phyloP scores from a whole-genome alignment of 2,888 invertebrate genomes.

The Aphodius granarius region DNA sequence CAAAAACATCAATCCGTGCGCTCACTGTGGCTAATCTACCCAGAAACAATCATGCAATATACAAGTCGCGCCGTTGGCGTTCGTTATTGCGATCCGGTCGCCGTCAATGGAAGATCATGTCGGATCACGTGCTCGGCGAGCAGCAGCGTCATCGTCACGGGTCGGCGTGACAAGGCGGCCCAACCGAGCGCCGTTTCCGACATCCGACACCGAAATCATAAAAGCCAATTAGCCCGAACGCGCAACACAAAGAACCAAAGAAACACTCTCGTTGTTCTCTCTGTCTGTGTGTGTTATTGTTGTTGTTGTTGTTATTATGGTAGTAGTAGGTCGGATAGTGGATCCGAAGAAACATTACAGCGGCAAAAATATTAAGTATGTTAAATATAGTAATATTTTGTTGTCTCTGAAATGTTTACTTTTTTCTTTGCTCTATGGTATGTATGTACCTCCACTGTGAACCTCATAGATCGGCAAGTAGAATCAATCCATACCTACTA shows the following conservation, averaged over 20 bases:
- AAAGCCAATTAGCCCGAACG: conserved; percentile 12
- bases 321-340: not conserved
- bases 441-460: no score
- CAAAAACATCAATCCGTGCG: not conserved
- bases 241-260: conserved; percentile 1
- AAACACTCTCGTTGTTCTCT: conserved; percentile 5
- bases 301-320: not conserved
- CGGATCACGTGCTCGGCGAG: not conserved
- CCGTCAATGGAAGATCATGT: not conserved
- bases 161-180: not conserved
- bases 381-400: no score
- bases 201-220: conserved; percentile 3
- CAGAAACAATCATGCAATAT: not conserved
- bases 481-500: no score
- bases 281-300: not conserved
- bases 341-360: no score
- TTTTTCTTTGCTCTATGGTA: no score
- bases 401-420: no score
- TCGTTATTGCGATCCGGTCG: not conserved
- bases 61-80: not conserved
- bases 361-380: no score
- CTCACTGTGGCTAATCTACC: not conserved
- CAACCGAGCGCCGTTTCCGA: not conserved
- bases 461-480: not conserved
- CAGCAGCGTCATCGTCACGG: not conserved